Conservation (phyloP, 2,888 invertebrate genomes). For the Charanyca ferruginea region DNA sequence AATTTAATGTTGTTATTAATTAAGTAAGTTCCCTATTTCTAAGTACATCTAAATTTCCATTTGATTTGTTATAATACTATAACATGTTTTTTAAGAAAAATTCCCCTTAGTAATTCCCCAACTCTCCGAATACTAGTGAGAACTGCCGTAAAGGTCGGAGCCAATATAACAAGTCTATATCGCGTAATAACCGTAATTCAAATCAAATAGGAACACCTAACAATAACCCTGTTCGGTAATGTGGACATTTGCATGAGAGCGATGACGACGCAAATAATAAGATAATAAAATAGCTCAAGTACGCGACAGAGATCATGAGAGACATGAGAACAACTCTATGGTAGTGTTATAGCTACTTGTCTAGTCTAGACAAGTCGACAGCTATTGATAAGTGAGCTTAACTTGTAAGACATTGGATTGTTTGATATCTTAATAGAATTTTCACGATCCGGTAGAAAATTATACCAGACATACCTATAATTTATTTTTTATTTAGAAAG, state of each 20-base stretch:
- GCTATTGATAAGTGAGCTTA: neutral
- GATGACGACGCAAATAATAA: slow-evolving; percentile 38
- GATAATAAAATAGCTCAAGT: neutral
- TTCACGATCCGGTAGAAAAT: neutral
- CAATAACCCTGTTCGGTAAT: slow-evolving; percentile 50
- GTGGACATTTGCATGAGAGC: slow-evolving; percentile 52
- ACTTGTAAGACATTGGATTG: neutral
- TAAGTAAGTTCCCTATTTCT: neutral
- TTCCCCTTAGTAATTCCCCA: too few relatives aligned
- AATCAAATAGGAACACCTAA: slow-evolving; percentile 26
- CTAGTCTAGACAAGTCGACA: slow-evolving; percentile 20
- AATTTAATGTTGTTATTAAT: slow-evolving; percentile 5
- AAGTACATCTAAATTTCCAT: neutral
- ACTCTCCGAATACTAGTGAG: slow-evolving; percentile 3
- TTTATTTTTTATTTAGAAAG: too few relatives aligned
- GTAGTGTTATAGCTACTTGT: neutral
- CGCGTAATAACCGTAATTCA: slow-evolving; percentile 34
- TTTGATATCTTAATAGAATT: neutral
- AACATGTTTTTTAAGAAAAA: too few relatives aligned
- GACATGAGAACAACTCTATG: slow-evolving; percentile 1
- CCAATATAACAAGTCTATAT: slow-evolving; percentile 40
- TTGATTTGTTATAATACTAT: neutral
- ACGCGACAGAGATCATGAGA: slow-evolving; percentile 7
- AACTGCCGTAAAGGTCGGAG: slow-evolving; percentile 35
- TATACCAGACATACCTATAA: too few relatives aligned